phyloP scores from a whole-genome alignment of 2,113 vertebrate genomes.

The Rhombomys opimus region DNA sequence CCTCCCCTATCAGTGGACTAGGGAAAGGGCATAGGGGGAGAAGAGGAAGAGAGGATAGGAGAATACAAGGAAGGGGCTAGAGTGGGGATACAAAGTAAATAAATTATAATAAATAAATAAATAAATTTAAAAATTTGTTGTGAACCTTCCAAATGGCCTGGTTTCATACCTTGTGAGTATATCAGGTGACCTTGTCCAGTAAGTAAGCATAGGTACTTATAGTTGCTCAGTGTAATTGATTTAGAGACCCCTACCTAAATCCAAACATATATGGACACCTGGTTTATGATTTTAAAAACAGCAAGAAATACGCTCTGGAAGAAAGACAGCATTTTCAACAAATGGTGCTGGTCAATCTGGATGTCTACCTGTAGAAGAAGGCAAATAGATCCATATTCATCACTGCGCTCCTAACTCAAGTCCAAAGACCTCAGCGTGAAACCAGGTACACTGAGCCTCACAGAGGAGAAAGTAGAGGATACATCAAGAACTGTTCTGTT shows the following conservation, averaged over 20 bases:
- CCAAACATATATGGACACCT: neutral
- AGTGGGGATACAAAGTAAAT: too few species aligned
- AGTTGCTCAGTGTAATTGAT: neutral
- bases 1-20: too few species aligned
- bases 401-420: too few species aligned
- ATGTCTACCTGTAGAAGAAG: too few species aligned
- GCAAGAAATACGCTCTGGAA: neutral
- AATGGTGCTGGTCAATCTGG: too few species aligned
- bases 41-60: too few species aligned
- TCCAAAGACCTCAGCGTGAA: neutral
- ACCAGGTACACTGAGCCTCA: neutral
- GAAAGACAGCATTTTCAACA: neutral
- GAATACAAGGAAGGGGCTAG: too few species aligned
- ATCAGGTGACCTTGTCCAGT: neutral
- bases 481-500: neutral
- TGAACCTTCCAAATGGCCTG: neutral
- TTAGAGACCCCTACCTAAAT: neutral
- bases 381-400: too few species aligned
- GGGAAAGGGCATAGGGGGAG: too few species aligned
- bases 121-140: neutral
- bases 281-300: neutral
- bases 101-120: too few species aligned
- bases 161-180: neutral
- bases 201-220: neutral
- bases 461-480: neutral